Evolutionary conservation across 1,140 invertebrate genomes (phyloP).

Genomic region (Drosophila sechellia): DNA sequence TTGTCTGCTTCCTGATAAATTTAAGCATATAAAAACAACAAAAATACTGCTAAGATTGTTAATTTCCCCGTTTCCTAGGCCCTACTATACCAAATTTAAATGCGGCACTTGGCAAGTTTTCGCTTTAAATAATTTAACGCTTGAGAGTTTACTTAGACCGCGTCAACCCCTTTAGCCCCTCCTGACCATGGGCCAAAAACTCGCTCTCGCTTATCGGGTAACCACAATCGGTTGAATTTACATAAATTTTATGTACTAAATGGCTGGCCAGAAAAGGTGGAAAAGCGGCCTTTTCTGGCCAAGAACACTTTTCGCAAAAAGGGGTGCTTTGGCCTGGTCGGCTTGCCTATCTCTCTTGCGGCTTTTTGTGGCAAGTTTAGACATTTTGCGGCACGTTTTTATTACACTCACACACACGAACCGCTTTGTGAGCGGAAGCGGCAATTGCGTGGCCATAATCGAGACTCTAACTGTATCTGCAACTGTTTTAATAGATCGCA

Average conservation of each 20-base stretch:
- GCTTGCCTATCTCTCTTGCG: conserved; percentile 14
- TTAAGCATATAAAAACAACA: not conserved
- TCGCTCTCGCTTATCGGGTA: conserved; percentile 53
- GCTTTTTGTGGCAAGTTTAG: conserved; percentile 49
- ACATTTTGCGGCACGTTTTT: conserved; percentile 63
- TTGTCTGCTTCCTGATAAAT: not conserved
- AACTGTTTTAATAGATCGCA: conserved; percentile 12
- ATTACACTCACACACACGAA: conserved; percentile 43
- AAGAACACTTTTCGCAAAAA: conserved; percentile 1
- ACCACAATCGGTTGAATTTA: conserved; percentile 67
- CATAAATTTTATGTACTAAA: conserved; percentile 67
- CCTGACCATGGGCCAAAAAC: conserved; percentile 34
- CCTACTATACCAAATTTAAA: conserved; percentile 8
- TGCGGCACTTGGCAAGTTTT: conserved; percentile 52
- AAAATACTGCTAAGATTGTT: too few species aligned
- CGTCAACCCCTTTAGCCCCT: not conserved
- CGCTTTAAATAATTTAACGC: conserved; percentile 63
- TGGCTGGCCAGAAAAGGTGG: conserved; percentile 27
- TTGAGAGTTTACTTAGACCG: conserved; percentile 14
- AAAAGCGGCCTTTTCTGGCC: not conserved
- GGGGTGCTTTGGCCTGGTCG: not conserved
- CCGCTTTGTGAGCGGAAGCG: conserved; percentile 53
- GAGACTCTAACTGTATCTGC: conserved; percentile 26
- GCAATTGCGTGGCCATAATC: conserved; percentile 55
- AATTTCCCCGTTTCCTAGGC: not conserved